Conservation (phyloP, 2,888 invertebrate genomes). For the Phymatocera aterrima region DNA sequence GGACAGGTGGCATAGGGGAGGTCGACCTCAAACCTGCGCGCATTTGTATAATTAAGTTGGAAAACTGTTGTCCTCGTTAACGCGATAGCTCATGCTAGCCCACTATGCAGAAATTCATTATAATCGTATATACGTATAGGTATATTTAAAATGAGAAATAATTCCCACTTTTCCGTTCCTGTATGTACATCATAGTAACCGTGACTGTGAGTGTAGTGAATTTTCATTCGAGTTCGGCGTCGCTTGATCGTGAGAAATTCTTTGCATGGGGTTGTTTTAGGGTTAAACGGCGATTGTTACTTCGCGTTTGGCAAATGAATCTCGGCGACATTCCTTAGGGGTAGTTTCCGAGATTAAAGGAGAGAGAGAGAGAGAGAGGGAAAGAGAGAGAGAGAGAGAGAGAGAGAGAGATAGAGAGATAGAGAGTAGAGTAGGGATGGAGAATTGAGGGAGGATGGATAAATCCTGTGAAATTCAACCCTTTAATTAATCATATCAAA, state of each 20-base stretch:
- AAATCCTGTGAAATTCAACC: constrained; percentile 35
- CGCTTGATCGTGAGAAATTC: too few species aligned
- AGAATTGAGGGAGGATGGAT: too few species aligned
- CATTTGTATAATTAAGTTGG: not conserved
- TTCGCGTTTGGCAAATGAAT: not conserved
- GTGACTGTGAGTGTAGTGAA: too few species aligned
- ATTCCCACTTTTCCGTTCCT: too few species aligned
- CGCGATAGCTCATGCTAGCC: not conserved
- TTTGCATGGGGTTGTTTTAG: not conserved
- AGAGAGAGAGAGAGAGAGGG: not conserved
- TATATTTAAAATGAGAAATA: too few species aligned
- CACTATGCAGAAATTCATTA: too few species aligned
- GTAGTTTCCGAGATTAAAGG: not conserved
- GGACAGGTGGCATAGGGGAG: not conserved
- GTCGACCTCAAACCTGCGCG: not conserved
- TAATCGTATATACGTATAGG: too few species aligned
- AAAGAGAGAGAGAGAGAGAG: not conserved
- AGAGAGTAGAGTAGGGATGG: not conserved
- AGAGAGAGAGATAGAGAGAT: not conserved
- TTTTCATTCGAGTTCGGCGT: not conserved
- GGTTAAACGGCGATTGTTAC: not conserved
- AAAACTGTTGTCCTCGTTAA: not conserved
- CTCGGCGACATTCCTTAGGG: constrained; percentile 2
- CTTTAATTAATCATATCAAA: constrained; percentile 42
- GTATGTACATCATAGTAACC: too few species aligned